Conservation (phyloP, 1,140 invertebrate genomes). For the Nephila pilipes region DNA sequence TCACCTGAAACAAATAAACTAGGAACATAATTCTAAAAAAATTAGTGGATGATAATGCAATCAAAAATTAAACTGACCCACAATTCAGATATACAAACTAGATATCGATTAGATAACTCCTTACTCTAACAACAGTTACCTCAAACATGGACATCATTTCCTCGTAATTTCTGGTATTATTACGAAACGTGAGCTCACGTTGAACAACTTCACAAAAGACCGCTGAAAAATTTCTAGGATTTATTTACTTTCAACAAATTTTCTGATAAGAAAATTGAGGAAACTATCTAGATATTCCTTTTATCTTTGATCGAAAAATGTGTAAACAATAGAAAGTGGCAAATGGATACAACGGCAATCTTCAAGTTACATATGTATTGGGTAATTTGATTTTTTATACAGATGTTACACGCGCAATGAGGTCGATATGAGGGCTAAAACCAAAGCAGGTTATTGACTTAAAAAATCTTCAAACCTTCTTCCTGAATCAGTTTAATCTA, state of each 20-base stretch:
- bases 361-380: not conserved
- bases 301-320: not conserved
- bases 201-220: not conserved
- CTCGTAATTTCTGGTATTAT: not conserved
- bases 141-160: not conserved
- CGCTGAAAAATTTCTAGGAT: not conserved
- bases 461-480: not conserved
- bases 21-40: too few species aligned
- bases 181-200: not conserved
- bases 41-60: too few species aligned
- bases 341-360: not conserved
- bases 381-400: not conserved
- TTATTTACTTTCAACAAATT: slow-evolving; percentile 13
- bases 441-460: not conserved
- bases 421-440: not conserved
- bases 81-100: not conserved
- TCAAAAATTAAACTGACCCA: not conserved
- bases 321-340: slow-evolving; percentile 25
- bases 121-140: not conserved
- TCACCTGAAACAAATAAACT: too few species aligned
- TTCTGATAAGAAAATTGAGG: not conserved
- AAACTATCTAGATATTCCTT: not conserved
- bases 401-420: not conserved
- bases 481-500: not conserved
- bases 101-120: not conserved